Evolutionary conservation across 37 sponge, comb jelly and placozoan species (phyloP).

Genomic region (Corticium candelabrum): DNA sequence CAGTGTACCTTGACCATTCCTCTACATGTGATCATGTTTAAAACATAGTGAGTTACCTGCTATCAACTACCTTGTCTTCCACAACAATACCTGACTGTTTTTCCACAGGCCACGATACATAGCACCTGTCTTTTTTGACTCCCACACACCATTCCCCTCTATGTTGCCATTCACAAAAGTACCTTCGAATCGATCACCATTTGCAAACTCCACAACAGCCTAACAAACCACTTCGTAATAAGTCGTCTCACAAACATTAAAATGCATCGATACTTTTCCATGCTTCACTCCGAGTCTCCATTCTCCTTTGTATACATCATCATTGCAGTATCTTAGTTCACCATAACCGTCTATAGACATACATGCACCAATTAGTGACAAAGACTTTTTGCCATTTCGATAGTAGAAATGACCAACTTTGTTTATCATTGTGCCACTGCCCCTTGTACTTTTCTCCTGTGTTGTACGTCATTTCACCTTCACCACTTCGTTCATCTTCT

Average conservation of each 20-base stretch:
- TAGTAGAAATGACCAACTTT: constrained; percentile 29
- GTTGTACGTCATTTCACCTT: constrained; percentile 80
- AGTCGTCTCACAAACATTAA: not conserved
- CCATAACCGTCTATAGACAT: constrained; percentile 57
- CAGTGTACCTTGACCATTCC: constrained; percentile 12
- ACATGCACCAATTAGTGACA: too few species aligned
- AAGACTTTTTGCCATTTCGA: too few species aligned
- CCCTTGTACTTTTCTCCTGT: constrained; percentile 81
- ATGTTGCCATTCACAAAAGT: constrained; percentile 55
- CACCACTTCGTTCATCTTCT: constrained; percentile 81
- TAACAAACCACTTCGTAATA: not conserved
- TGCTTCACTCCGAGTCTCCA: constrained; percentile 72
- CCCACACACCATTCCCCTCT: constrained; percentile 56
- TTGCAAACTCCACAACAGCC: constrained; percentile 46
- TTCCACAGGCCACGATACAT: not conserved
- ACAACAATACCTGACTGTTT: not conserved
- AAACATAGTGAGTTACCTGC: not conserved
- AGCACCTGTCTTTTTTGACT: not conserved
- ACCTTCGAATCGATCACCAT: constrained; percentile 75
- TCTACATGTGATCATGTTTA: constrained; percentile 2
- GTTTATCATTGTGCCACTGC: constrained; percentile 62
- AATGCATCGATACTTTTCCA: constrained; percentile 34
- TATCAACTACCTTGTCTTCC: not conserved
- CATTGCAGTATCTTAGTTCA: constrained; percentile 46
- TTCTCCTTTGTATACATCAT: constrained; percentile 57